Conservation (phyloP, 1,140 invertebrate genomes). For the Drosophila sp. region DNA sequence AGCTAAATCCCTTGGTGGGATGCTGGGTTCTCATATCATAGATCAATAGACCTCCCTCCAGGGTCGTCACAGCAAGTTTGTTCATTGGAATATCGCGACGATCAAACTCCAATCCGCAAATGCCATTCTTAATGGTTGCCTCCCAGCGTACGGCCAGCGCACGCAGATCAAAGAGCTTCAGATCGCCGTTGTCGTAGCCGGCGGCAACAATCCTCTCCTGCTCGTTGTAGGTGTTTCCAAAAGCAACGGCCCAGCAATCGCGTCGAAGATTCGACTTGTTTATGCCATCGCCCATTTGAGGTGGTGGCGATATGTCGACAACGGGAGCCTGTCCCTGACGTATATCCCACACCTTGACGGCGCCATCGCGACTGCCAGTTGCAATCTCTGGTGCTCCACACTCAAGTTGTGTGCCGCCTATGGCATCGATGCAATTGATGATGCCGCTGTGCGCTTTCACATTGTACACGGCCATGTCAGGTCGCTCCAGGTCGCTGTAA, state of each 20-base stretch:
- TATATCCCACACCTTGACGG: slow-evolving; percentile 98
- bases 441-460: slow-evolving; percentile 94
- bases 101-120: slow-evolving; percentile 96
- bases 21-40: slow-evolving; percentile 96
- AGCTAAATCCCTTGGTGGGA: slow-evolving; percentile 94
- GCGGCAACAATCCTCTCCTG: slow-evolving; percentile 94
- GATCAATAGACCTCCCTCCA: slow-evolving; percentile 96
- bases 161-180: slow-evolving; percentile 97
- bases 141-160: slow-evolving; percentile 95
- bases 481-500: slow-evolving; percentile 92
- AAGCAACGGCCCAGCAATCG: slow-evolving; percentile 95
- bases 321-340: slow-evolving; percentile 95
- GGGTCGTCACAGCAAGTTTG: slow-evolving; percentile 95
- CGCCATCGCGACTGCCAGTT: slow-evolving; percentile 96
- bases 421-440: slow-evolving; percentile 96
- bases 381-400: slow-evolving; percentile 97
- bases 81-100: slow-evolving; percentile 97
- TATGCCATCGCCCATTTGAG: slow-evolving; percentile 87
- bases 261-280: slow-evolving; percentile 86
- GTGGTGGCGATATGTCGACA: slow-evolving; percentile 92
- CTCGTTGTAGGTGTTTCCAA: slow-evolving; percentile 94
- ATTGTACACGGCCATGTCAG: slow-evolving; percentile 90
- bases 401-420: slow-evolving; percentile 92
- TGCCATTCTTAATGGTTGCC: slow-evolving; percentile 96
- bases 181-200: slow-evolving; percentile 98